These are phyloP conservation scores for Amblyjoppa proteus DNA, from an alignment of 2,888 invertebrate genomes.

Conservation along the genomic window DNA sequence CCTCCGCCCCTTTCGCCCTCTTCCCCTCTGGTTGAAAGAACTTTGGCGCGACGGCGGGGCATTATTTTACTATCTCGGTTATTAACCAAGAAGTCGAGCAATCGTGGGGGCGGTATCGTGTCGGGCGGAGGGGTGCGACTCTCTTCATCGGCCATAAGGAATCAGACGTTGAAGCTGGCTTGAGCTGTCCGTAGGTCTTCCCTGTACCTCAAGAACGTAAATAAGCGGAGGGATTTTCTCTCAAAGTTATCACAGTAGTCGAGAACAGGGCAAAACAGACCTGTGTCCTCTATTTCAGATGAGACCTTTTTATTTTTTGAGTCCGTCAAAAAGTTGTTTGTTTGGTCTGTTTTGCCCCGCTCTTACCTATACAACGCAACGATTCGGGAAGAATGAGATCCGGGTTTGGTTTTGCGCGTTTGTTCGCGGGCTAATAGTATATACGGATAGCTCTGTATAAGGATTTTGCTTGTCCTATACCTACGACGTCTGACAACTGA, in stretches of 20 bases:
- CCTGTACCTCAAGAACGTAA: constrained; percentile 12
- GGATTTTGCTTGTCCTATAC: background rate
- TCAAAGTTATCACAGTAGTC: constrained; percentile 5
- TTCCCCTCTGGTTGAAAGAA: constrained; percentile 50
- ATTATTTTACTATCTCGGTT: constrained; percentile 74
- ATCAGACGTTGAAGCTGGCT: background rate
- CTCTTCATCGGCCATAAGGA: background rate
- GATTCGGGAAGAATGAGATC: constrained; percentile 5
- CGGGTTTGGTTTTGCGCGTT: background rate
- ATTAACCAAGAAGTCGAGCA: constrained; percentile 75
- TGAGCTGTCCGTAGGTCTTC: constrained; percentile 1
- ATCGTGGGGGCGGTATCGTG: constrained; percentile 67
- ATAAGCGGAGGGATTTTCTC: constrained; percentile 32
- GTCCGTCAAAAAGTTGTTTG: background rate
- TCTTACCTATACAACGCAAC: background rate
- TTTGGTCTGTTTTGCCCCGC: background rate
- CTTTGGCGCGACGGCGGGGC: constrained; percentile 63
- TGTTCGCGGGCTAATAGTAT: background rate
- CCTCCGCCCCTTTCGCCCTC: constrained; percentile 14
- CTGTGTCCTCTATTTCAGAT: too few species aligned
- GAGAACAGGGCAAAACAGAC: background rate
- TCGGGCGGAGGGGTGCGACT: constrained; percentile 4
- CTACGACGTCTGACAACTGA: constrained; percentile 35
- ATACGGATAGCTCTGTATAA: background rate
- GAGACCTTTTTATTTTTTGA: background rate